phyloP scores from a whole-genome alignment of 2,113 vertebrate genomes.

The Alligator sinensis region DNA sequence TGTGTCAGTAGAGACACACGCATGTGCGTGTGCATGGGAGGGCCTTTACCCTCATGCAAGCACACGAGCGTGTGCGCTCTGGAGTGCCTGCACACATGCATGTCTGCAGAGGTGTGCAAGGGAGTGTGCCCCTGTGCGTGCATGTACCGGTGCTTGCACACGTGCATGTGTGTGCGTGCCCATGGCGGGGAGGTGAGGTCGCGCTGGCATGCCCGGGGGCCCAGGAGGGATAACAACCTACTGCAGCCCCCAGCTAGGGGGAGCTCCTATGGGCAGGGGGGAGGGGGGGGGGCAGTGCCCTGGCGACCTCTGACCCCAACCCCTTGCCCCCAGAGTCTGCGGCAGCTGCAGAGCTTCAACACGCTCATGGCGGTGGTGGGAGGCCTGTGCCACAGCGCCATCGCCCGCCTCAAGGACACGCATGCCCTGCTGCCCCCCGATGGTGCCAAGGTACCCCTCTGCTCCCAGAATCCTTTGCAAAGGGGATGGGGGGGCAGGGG shows the following conservation, averaged over 20 bases:
- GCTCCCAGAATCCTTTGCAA: background rate
- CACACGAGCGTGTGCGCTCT: too few relatives aligned
- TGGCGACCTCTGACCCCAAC: background rate
- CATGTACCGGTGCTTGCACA: background rate
- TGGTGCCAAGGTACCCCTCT: conserved; percentile 85
- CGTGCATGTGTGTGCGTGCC: background rate
- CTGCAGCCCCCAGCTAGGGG: too few relatives aligned
- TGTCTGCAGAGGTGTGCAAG: background rate
- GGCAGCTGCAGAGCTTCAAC: conserved; percentile 90
- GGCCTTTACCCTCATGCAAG: too few relatives aligned
- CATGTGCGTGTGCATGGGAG: too few relatives aligned
- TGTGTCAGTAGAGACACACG: too few relatives aligned
- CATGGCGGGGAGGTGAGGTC: background rate
- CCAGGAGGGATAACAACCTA: too few relatives aligned
- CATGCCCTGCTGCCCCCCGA: conserved; percentile 87
- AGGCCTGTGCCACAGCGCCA: conserved; percentile 92
- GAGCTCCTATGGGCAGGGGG: too few relatives aligned
- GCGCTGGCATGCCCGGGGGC: too few relatives aligned
- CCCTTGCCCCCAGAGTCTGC: conserved; percentile 80
- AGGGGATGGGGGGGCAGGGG: too few relatives aligned
- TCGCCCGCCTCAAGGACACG: conserved; percentile 93
- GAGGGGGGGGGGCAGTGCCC: too few relatives aligned
- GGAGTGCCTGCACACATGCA: too few relatives aligned
- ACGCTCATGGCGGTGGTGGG: conserved; percentile 93
- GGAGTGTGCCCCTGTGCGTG: background rate